Evolutionary conservation across 2,797 vertebrate genomes (phyloP), one percentile per base, ranked within the genome.

Genomic region (Mareca penelope): DNA sequence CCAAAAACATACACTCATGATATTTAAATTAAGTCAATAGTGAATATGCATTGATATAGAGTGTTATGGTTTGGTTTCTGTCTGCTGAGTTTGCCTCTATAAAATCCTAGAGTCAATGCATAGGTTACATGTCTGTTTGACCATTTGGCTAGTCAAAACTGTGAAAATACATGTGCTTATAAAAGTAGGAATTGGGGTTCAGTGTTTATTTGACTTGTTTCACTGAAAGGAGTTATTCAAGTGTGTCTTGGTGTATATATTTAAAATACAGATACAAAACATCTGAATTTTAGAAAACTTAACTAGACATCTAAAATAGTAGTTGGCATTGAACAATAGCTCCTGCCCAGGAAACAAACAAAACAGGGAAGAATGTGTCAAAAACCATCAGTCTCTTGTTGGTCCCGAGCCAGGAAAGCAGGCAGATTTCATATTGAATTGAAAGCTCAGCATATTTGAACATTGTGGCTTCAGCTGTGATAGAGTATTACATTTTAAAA

Each of bases 351-450:
- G 71, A 90, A 95, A 87, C 48, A 89, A 91, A 85, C 69, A 87
- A 90, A 87, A 37, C 13, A 60, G 52, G 42, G 48, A 80, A 90
- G 48, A 79, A 77, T 21, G 17, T 89, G 64, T 93, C 87, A 87
- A 92, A 89, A 71, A 22, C n/a, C 53, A 42, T 93, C 75, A 90
- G 71, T 57, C 57, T 83, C 31, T 50, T 75, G 61, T 86, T 96
- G 93, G 72, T 18, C 33, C 18, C 35, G 26, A 2, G n/a, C 87
- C 76, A 93, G 70, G 18, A 91, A 35, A 85, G 61, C 33, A 80
- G 86, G 81, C 69, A 90, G 42, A n/a, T 88, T 92, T 96, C 69
- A 31, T 90, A 64, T 23, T 83, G 78, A 71, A 42, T 71, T 82
- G 75, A 87, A 90, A 85, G 50, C 50, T 90, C 57, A 78, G 59